phyloP scores from a whole-genome alignment of 2,113 vertebrate species.

The Myiagra hebetior region DNA sequence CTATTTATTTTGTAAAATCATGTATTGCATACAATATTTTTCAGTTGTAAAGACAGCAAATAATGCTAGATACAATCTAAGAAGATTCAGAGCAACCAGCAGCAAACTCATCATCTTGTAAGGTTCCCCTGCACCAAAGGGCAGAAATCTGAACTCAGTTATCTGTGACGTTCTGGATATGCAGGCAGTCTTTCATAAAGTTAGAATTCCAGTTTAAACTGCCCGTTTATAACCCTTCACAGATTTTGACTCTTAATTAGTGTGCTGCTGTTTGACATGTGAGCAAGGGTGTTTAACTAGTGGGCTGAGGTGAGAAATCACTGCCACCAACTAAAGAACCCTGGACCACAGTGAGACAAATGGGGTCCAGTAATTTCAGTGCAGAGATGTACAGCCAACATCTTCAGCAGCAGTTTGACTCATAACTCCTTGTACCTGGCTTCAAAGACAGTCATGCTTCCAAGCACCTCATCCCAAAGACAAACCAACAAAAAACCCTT shows the following conservation, averaged over 20 bases:
- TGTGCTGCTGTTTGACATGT: accelerated
- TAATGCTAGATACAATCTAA: not conserved
- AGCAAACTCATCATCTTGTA: not conserved
- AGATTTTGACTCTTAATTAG: not conserved
- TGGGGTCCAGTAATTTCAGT: not conserved
- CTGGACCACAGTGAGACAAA: not conserved
- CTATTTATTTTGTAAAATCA: not conserved
- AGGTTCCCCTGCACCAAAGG: not conserved
- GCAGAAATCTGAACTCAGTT: not conserved
- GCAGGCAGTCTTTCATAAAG: not conserved
- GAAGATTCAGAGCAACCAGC: not conserved
- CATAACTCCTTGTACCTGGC: not conserved
- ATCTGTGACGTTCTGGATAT: not conserved
- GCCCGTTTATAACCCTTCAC: not conserved
- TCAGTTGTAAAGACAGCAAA: not conserved
- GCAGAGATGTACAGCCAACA: not conserved
- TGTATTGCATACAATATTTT: not conserved
- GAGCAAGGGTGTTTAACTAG: not conserved
- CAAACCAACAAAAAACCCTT: not conserved
- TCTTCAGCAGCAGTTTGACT: not conserved
- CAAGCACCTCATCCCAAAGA: not conserved
- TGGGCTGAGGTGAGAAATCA: not conserved
- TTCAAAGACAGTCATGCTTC: not conserved
- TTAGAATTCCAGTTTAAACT: not conserved
- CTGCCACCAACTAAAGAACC: not conserved